These are phyloP conservation scores for Crypturellus tataupa DNA, from an alignment of 2,797 vertebrate genomes.

Conservation along the genomic window DNA sequence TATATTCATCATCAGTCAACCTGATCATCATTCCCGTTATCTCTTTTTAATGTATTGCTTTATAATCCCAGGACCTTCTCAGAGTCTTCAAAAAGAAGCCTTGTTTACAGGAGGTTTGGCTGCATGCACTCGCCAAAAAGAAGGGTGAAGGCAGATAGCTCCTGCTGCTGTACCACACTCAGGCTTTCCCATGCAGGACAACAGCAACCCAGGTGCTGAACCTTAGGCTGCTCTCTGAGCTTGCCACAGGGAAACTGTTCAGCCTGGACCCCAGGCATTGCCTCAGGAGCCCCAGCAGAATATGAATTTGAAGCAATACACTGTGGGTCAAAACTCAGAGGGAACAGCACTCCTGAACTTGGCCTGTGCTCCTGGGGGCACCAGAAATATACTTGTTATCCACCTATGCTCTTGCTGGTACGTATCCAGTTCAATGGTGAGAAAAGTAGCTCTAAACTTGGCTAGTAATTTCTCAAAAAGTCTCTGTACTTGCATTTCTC, in stretches of 20 bases:
- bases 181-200: background rate
- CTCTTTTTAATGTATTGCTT: background rate
- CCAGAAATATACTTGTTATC: conserved; percentile 7
- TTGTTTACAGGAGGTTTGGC: rapidly evolving
- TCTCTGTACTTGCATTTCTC: background rate
- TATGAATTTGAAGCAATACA: background rate
- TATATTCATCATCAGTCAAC: background rate
- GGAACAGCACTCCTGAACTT: background rate
- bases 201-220: background rate
- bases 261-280: background rate
- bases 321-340: background rate
- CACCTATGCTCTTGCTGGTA: background rate
- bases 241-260: background rate
- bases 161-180: background rate
- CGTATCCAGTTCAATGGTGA: background rate
- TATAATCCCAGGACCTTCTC: background rate
- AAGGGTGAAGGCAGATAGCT: rapidly evolving
- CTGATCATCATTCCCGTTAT: background rate
- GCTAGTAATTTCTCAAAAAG: conserved; percentile 56
- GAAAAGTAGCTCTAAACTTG: conserved; percentile 36
- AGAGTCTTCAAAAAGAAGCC: background rate
- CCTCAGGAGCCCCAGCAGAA: background rate
- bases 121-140: background rate
- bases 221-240: background rate
- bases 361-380: rapidly evolving